Evolutionary conservation across 2,888 invertebrate species (phyloP).

Genomic region (Drosophila prolongata): DNA sequence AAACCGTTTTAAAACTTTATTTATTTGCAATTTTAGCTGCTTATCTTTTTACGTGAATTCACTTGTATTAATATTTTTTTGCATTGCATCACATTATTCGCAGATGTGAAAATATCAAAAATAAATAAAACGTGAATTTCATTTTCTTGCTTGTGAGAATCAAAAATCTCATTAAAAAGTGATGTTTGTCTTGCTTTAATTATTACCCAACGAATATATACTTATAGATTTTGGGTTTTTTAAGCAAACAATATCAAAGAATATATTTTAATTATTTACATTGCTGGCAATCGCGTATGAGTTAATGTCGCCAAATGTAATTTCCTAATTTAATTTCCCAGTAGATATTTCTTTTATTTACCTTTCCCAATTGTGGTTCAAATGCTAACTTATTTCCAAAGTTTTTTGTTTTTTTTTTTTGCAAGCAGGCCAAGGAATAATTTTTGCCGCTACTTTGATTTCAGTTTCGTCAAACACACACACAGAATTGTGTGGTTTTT

Average conservation of each 20-base stretch:
- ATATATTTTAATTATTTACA: too few species aligned
- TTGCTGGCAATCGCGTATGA: too few species aligned
- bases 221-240: too few species aligned
- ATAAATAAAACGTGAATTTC: not conserved
- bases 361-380: not conserved
- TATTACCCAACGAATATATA: too few species aligned
- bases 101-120: not conserved
- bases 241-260: too few species aligned
- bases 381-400: not conserved
- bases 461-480: constrained; percentile 3
- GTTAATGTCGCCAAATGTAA: not conserved
- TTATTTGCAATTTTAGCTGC: not conserved
- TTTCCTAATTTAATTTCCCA: constrained; percentile 10
- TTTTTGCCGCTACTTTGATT: constrained; percentile 23
- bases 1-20: too few species aligned
- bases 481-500: not conserved
- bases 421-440: constrained; percentile 4
- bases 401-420: not conserved
- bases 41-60: not conserved
- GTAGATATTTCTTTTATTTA: not conserved
- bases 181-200: too few species aligned
- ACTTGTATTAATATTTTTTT: not conserved
- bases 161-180: not conserved
- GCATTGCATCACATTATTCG: not conserved
- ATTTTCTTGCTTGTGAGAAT: not conserved